Evolutionary conservation across 1,140 invertebrate genomes (phyloP).

Genomic region (Ceratoteleas bidentatus): DNA sequence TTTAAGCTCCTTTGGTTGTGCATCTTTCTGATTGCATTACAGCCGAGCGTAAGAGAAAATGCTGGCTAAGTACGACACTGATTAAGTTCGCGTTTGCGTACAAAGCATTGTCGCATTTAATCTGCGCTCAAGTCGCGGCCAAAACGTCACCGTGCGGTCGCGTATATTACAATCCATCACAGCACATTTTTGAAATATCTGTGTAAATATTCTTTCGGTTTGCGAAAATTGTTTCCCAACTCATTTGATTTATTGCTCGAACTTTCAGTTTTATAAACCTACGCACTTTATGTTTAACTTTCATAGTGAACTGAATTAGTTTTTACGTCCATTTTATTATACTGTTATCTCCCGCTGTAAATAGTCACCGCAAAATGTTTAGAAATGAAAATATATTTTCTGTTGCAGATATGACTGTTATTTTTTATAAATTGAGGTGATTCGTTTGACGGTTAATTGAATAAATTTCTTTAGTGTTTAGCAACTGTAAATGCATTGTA

Average conservation of each 20-base stretch:
- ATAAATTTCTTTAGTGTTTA: too few species aligned
- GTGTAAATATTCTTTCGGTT: too few species aligned
- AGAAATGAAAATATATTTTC: too few species aligned
- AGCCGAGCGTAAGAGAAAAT: slow-evolving; percentile 43
- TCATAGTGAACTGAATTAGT: too few species aligned
- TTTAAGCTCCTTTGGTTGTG: slow-evolving; percentile 51
- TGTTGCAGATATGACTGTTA: too few species aligned
- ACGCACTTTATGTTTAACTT: too few species aligned
- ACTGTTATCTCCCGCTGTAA: too few species aligned
- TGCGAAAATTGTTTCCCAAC: background rate
- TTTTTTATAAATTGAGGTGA: too few species aligned
- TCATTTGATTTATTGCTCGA: background rate
- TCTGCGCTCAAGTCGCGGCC: slow-evolving; percentile 31
- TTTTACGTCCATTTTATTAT: too few species aligned
- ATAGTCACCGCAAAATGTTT: too few species aligned
- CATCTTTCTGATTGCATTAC: slow-evolving; percentile 36
- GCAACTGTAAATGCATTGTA: too few species aligned
- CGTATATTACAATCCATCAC: slow-evolving; percentile 28
- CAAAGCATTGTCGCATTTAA: slow-evolving; percentile 35
- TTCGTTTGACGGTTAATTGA: too few species aligned
- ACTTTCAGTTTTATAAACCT: background rate
- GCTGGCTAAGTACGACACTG: slow-evolving; percentile 39
- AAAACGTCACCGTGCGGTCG: slow-evolving; percentile 22
- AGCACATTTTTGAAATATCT: background rate
- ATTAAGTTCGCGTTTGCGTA: slow-evolving; percentile 37